Base-by-base conservation (phyloP, 2,113 vertebrate species). In the Elaphurus davidianus region DNA sequence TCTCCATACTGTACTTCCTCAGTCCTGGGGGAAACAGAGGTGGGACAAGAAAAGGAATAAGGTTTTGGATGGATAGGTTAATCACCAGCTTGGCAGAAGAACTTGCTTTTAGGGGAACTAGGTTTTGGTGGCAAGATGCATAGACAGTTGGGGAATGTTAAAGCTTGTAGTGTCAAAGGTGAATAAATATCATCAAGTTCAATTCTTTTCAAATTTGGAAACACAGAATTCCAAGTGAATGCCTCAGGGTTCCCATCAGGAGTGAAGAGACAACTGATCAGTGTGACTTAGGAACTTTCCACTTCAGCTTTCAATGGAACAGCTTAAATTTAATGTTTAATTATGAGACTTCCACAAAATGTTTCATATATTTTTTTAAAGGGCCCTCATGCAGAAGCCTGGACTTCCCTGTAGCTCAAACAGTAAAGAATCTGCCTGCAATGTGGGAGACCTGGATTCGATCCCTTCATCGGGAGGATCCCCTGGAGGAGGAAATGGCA, bases 251-350 rank as follows among this genome's bases (percentile, higher is more conserved):
- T 23, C 30, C 93, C 47, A 25, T 12, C 36, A 87, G 59, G 60
- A 82, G 16, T 14, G n/a, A 86, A n/a, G 15, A 36, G 7, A 36
- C 12, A 45, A 47, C 33, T 87, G 87, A 91, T 33, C 28, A 43
- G n/a, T 3, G 6, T 36, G 13, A 25, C 50, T 60, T 64, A 43
- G 89, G 40, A n/a, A 50, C 57, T 57, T 59, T 55, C 43, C n/a
- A 47, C 23, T 85, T 40, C 9, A 54, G 57, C 57, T 91, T 55
- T 79, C 79, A 91, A 89, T 25, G 91, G 28, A 91, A 81, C 27
- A 55, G 62, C 21, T 91, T 67, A 94, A 50, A 78, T 87, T 94
- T 83, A 87, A 74, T 25, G 43, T 91, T 54, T 71, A 43, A 50
- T 50, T 28, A 84, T 23, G 87, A 28, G 27, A 2, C 36, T 94